phyloP scores from a whole-genome alignment of 2,797 vertebrate genomes.

The Melanotaenia boesemani region DNA sequence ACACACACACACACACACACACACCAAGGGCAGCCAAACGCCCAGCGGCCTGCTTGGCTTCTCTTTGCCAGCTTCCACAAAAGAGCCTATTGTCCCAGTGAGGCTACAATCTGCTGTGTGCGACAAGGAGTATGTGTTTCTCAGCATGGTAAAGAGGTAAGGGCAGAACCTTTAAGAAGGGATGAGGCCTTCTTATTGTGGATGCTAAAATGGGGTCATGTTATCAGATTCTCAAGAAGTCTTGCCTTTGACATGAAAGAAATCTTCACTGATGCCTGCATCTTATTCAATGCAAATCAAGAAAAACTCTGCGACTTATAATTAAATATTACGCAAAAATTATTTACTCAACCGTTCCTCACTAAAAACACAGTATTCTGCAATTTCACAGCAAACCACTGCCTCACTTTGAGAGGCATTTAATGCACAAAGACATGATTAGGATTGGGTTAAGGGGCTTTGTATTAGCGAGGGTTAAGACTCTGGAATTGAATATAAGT shows the following conservation, averaged over 20 bases:
- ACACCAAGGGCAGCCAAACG: conserved; percentile 76
- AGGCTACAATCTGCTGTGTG: conserved; percentile 87
- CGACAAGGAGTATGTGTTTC: conserved; percentile 79
- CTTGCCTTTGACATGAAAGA: conserved; percentile 20
- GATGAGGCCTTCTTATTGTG: conserved; percentile 74
- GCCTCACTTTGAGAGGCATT: neutral
- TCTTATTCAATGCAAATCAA: neutral
- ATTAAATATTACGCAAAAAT: neutral
- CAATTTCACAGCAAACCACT: conserved; percentile 18
- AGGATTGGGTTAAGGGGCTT: conserved; percentile 35
- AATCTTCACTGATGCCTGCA: neutral
- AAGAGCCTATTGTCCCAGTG: conserved; percentile 90
- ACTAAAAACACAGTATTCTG: neutral
- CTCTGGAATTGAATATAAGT: conserved; percentile 67
- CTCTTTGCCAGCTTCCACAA: conserved; percentile 92
- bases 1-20: conserved; percentile 51
- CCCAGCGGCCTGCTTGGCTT: conserved; percentile 90
- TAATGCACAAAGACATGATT: conserved; percentile 30
- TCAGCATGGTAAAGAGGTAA: conserved; percentile 77
- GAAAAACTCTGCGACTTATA: neutral
- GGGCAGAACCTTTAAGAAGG: conserved; percentile 69
- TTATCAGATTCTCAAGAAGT: conserved; percentile 25
- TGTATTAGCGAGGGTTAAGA: conserved; percentile 51
- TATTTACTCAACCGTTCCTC: neutral
- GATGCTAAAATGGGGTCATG: conserved; percentile 67